Conservation (phyloP, 1,140 invertebrate genomes). For the Neoseiulus cucumeris region DNA sequence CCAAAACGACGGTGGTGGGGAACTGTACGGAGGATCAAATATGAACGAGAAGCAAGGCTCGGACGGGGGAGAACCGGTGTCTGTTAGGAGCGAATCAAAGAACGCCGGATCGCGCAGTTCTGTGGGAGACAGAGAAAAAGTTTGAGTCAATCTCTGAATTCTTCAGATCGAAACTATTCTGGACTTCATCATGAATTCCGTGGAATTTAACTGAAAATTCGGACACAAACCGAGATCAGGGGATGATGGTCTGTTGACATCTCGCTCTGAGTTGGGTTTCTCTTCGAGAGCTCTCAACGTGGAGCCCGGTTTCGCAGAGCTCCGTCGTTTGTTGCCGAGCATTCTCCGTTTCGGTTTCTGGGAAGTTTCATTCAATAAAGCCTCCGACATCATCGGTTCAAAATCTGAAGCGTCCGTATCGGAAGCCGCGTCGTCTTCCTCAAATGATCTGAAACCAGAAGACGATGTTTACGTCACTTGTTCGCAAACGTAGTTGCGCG, state of each 20-base stretch:
- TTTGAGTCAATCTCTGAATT: background rate
- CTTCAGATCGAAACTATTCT: too few relatives aligned
- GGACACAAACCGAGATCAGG: slow-evolving; percentile 7
- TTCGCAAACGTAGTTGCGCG: too few relatives aligned
- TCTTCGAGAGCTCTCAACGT: too few relatives aligned
- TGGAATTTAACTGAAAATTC: too few relatives aligned
- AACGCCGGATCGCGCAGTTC: slow-evolving; percentile 8
- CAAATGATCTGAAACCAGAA: background rate
- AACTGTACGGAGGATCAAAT: background rate
- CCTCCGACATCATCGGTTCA: slow-evolving; percentile 1
- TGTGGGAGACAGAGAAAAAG: background rate
- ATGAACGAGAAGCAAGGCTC: slow-evolving; percentile 9
- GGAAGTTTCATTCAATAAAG: background rate
- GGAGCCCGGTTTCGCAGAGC: too few relatives aligned
- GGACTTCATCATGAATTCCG: too few relatives aligned
- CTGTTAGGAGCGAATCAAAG: background rate
- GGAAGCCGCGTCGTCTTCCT: background rate
- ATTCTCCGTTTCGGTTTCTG: too few relatives aligned
- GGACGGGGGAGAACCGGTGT: background rate
- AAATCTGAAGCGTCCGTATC: background rate
- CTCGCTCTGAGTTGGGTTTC: background rate
- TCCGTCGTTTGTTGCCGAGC: too few relatives aligned
- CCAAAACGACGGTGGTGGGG: slow-evolving; percentile 1
- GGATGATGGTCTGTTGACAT: background rate
- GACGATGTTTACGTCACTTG: too few relatives aligned